phyloP scores from a whole-genome alignment of 2,113 vertebrate species.

The Gallinago jamesoni region DNA sequence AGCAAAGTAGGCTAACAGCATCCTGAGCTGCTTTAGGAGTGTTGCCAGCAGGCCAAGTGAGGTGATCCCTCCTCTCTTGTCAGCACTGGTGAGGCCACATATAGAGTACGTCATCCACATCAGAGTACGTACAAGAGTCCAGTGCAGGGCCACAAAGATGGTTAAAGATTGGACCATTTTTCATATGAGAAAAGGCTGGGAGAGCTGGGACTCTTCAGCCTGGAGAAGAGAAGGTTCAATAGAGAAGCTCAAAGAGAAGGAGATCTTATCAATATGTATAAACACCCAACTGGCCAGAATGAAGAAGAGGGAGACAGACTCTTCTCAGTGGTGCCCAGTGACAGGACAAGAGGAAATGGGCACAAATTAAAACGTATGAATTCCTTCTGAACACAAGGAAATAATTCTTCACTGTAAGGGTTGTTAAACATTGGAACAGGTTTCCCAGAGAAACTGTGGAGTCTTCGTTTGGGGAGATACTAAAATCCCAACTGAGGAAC shows the following conservation, averaged over 20 bases:
- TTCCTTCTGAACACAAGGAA: background rate
- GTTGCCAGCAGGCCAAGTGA: background rate
- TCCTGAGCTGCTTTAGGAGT: background rate
- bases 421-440: background rate
- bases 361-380: background rate
- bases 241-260: too few species aligned
- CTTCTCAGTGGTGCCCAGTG: background rate
- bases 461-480: background rate
- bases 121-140: background rate
- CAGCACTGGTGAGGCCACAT: background rate
- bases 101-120: background rate
- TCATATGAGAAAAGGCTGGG: background rate
- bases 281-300: background rate
- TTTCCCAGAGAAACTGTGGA: background rate
- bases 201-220: background rate
- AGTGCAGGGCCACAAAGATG: background rate
- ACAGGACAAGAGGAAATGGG: background rate
- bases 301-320: background rate
- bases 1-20: background rate
- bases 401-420: background rate
- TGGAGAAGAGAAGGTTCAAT: background rate
- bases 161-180: background rate
- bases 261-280: background rate
- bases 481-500: background rate
- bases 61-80: background rate